Evolutionary conservation across 1,140 invertebrate species (phyloP).

Genomic region (Euglossa dilemma): DNA sequence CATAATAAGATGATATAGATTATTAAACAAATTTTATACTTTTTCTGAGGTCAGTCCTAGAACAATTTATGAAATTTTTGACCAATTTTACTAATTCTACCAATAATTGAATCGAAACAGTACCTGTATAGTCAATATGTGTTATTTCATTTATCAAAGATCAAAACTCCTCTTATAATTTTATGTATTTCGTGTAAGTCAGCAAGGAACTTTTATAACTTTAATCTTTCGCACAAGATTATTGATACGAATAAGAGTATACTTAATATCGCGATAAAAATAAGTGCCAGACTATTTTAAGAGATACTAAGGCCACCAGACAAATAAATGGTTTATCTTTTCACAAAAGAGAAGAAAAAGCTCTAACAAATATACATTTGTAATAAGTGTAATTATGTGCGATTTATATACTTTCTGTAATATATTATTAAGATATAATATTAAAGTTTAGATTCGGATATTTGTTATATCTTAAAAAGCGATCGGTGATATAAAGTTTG

Average conservation of each 20-base stretch:
- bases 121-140: slow-evolving; percentile 53
- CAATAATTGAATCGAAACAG: slow-evolving; percentile 26
- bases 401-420: slow-evolving; percentile 51
- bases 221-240: slow-evolving; percentile 29
- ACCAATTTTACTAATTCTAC: slow-evolving; percentile 28
- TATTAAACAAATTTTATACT: not conserved
- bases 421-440: slow-evolving; percentile 46
- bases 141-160: slow-evolving; percentile 34
- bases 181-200: slow-evolving; percentile 13
- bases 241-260: slow-evolving; percentile 15
- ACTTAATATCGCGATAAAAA: slow-evolving; percentile 29
- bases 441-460: slow-evolving; percentile 17
- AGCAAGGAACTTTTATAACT: not conserved
- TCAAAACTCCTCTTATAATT: slow-evolving; percentile 24
- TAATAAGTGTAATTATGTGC: slow-evolving; percentile 48
- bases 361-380: slow-evolving; percentile 18
- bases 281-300: slow-evolving; percentile 40
- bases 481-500: slow-evolving; percentile 61
- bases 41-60: not conserved
- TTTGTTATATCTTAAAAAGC: slow-evolving; percentile 33
- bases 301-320: slow-evolving; percentile 8
- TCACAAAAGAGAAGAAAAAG: slow-evolving; percentile 4
- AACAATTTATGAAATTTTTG: slow-evolving; percentile 15
- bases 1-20: not conserved
- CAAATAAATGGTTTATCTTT: slow-evolving; percentile 22